Conservation (phyloP, 2,797 vertebrate genomes). For the Loriculus beryllinus region DNA sequence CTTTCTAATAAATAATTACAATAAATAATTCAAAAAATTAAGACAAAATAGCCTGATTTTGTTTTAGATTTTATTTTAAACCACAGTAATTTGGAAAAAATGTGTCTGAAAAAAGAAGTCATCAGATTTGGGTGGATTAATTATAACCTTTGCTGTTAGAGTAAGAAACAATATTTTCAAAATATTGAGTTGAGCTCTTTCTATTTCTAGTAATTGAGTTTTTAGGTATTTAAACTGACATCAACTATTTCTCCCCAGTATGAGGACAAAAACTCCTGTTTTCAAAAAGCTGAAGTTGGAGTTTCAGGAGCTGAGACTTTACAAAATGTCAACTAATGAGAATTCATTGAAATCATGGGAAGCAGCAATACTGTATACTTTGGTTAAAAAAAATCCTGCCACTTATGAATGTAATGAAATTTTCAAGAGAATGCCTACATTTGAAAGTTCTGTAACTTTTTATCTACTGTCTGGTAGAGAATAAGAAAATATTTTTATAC, state of each 20-base stretch:
- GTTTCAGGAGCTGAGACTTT: neutral
- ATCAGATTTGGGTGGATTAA: neutral
- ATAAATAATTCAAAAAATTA: neutral
- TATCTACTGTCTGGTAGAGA: constrained; percentile 17
- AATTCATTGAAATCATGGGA: neutral
- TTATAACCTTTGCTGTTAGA: neutral
- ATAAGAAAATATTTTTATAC: constrained; percentile 35
- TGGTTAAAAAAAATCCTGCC: neutral
- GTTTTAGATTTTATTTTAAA: constrained; percentile 2
- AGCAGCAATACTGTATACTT: neutral
- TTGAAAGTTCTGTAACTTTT: constrained; percentile 38
- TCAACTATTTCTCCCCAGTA: neutral
- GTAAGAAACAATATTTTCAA: neutral
- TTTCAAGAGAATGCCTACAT: neutral
- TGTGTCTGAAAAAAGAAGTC: neutral
- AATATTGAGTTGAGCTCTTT: neutral
- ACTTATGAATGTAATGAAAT: neutral
- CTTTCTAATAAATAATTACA: neutral
- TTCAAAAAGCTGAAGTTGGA: neutral
- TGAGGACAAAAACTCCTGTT: neutral
- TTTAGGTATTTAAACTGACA: neutral
- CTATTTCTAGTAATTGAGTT: neutral
- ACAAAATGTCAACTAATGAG: neutral
- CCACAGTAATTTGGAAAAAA: neutral
- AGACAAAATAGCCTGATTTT: neutral